A percentile compares a stretch with the other conserved stretches of the same genome.
phyloP scores from a whole-genome alignment of 2,113 vertebrate genomes.

The Falcunculus frontatus region DNA sequence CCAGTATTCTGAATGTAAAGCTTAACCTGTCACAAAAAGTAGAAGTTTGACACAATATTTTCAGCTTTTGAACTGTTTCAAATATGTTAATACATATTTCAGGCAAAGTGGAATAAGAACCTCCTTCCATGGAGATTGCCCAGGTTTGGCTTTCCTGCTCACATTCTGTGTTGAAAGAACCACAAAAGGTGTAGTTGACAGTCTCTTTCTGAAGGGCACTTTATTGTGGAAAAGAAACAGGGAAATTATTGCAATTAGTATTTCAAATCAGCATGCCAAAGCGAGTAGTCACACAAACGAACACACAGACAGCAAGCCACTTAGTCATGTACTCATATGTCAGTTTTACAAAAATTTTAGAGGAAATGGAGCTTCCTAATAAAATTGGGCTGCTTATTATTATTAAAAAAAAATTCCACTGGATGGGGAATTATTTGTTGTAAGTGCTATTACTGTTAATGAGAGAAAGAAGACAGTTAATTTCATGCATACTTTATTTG shows the following conservation, averaged over 20 bases:
- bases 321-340: neutral
- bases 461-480: neutral
- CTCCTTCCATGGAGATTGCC: neutral
- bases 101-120: neutral
- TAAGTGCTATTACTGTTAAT: slow-evolving; percentile 19
- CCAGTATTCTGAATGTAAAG: neutral
- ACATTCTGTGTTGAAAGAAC: neutral
- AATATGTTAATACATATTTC: neutral
- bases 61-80: neutral
- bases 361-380: neutral
- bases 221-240: neutral
- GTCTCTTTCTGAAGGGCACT: neutral
- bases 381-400: neutral
- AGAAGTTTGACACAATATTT: neutral
- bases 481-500: slow-evolving; percentile 10
- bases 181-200: neutral
- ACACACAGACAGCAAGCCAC: neutral
- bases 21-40: neutral
- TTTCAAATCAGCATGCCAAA: neutral
- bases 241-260: neutral
- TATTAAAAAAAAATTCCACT: neutral
- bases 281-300: neutral
- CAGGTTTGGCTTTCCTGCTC: neutral
- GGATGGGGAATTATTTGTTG: neutral
- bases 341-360: neutral